These are phyloP conservation scores for Manis crassicaudata DNA, from an alignment of 2,797 vertebrate species.

Conservation along the genomic window DNA sequence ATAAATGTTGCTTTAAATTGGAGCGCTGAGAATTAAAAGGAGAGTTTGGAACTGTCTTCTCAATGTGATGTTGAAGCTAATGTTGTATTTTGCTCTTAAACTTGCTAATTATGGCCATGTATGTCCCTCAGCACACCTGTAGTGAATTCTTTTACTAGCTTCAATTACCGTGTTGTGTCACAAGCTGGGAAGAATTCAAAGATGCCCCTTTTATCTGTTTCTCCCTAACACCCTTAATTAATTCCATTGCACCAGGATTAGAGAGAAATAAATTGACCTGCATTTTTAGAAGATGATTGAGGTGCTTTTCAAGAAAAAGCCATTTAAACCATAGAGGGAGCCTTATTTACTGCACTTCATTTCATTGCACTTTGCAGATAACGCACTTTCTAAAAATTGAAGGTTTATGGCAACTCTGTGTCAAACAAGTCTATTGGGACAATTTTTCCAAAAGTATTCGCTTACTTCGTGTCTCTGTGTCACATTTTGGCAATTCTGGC, in stretches of 20 bases:
- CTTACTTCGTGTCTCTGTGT: no score
- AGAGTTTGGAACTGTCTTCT: neutral
- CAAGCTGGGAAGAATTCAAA: conserved; percentile 20
- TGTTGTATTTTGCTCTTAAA: neutral
- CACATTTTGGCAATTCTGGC: no score
- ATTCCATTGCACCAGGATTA: neutral
- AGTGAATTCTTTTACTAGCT: conserved; percentile 19
- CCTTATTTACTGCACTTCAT: no score
- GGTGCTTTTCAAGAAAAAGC: neutral
- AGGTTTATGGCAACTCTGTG: no score
- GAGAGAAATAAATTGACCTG: neutral
- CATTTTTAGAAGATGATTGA: neutral
- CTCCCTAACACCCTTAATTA: conserved; percentile 29
- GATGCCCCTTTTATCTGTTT: neutral
- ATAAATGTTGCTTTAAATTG: neutral
- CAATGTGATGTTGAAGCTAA: conserved; percentile 52
- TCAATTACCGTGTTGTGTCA: conserved; percentile 9
- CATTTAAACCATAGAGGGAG: neutral
- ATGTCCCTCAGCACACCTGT: neutral
- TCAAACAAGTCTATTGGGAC: no score
- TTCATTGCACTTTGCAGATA: no score
- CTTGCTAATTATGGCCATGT: conserved; percentile 40
- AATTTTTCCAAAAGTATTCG: no score
- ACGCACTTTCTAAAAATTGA: no score
- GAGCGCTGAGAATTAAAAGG: neutral